Conservation (phyloP, 2,113 vertebrate genomes). For the Heterochromis multidens region DNA sequence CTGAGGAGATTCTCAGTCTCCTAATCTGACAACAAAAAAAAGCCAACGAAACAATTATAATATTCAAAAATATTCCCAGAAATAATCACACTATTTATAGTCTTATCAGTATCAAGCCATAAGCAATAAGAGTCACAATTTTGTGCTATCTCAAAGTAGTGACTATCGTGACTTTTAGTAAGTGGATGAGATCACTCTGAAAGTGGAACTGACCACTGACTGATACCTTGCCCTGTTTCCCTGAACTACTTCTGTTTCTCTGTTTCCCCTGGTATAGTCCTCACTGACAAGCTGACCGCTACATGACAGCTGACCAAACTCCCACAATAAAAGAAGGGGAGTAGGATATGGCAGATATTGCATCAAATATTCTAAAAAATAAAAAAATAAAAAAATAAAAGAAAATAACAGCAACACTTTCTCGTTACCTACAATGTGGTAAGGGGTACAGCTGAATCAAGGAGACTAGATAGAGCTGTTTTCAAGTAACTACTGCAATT, state of each 20-base stretch:
- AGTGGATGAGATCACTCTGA: slow-evolving; percentile 46
- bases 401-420: not conserved
- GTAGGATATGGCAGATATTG: not conserved
- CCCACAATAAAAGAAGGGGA: not conserved
- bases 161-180: slow-evolving; percentile 21
- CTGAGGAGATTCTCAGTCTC: not conserved
- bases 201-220: slow-evolving; percentile 55
- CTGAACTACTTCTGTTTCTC: slow-evolving; percentile 53
- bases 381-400: rapidly evolving
- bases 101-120: not conserved
- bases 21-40: not conserved
- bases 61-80: not conserved
- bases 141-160: not conserved
- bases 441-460: not conserved
- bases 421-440: not conserved
- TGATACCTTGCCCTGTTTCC: slow-evolving; percentile 41
- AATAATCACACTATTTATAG: not conserved
- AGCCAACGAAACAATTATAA: not conserved
- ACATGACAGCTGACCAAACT: not conserved
- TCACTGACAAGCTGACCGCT: slow-evolving; percentile 7
- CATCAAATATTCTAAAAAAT: not conserved
- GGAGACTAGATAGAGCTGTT: not conserved
- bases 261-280: slow-evolving; percentile 18
- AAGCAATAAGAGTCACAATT: not conserved
- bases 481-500: not conserved